phyloP scores from a whole-genome alignment of 2,888 invertebrate species.

The Euplexia lucipara region DNA sequence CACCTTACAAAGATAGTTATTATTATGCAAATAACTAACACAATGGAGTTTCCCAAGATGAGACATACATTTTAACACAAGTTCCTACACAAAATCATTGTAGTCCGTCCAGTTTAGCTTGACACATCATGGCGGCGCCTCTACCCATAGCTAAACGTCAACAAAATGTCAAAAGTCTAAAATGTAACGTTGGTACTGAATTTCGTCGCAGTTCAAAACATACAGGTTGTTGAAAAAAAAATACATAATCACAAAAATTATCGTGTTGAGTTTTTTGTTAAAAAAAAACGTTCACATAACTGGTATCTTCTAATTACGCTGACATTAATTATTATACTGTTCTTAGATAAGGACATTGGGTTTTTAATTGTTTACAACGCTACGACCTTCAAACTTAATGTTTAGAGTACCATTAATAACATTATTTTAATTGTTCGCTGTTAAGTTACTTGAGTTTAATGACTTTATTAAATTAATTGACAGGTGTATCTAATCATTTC shows the following conservation, averaged over 20 bases:
- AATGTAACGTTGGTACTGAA: background rate
- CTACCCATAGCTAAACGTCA: background rate
- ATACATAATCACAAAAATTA: conserved; percentile 23
- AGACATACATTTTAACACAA: conserved; percentile 51
- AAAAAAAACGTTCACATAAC: conserved; percentile 49
- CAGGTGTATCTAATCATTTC: background rate
- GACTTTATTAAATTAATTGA: conserved; percentile 28
- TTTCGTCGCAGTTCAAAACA: conserved; percentile 5
- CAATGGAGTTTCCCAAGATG: conserved; percentile 58
- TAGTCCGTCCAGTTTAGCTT: conserved; percentile 2
- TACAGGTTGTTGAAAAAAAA: conserved; percentile 10
- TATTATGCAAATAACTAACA: conserved; percentile 49
- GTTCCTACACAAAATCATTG: conserved; percentile 47
- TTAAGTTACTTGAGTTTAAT: conserved; percentile 36
- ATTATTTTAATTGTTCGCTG: conserved; percentile 40
- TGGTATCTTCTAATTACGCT: conserved; percentile 58
- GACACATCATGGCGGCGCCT: conserved; percentile 5
- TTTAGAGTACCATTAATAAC: conserved; percentile 36
- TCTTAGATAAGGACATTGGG: conserved; percentile 54
- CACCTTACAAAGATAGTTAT: conserved; percentile 38
- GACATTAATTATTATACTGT: conserved; percentile 61
- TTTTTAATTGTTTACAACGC: conserved; percentile 53
- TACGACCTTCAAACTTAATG: conserved; percentile 48
- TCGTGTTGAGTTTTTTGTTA: conserved; percentile 39
- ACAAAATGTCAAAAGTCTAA: background rate